Conservation (phyloP, 1,140 invertebrate genomes). For the Tetraneura akinire region DNA sequence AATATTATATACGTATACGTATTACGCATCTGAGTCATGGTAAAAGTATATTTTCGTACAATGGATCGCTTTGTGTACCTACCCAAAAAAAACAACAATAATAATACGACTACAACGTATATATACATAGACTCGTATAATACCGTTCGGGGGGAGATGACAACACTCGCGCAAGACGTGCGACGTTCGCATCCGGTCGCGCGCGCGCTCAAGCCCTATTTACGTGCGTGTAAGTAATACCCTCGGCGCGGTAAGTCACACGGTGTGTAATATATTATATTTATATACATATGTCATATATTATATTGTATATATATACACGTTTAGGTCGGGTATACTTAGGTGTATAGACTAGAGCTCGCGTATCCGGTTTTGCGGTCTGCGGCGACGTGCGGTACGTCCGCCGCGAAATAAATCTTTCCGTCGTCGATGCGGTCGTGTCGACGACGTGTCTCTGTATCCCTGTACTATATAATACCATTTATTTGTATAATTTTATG, state of each 20-base stretch:
- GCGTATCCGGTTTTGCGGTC: conserved; percentile 38
- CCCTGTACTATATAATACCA: no score
- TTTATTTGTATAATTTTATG: background rate
- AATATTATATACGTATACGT: background rate
- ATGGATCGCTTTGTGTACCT: conserved; percentile 12
- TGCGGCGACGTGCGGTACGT: background rate
- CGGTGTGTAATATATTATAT: background rate
- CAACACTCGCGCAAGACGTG: conserved; percentile 39
- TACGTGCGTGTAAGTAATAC: background rate
- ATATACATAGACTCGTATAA: no score
- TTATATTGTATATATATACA: no score
- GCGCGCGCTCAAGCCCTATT: background rate
- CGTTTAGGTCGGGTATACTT: background rate
- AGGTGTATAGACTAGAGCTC: background rate
- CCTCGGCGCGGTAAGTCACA: conserved; percentile 23
- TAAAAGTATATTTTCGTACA: background rate
- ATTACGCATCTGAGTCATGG: background rate
- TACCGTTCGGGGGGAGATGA: conserved; percentile 16
- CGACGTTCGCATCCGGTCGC: conserved; percentile 39
- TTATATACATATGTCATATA: no score
- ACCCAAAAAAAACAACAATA: no score
- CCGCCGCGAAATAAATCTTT: conserved; percentile 31
- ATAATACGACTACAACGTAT: no score
- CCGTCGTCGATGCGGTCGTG: no score
- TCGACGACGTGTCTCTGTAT: no score